These are phyloP conservation scores for Penaeus monodon DNA, from an alignment of 2,888 invertebrate genomes.

Conservation along the genomic window DNA sequence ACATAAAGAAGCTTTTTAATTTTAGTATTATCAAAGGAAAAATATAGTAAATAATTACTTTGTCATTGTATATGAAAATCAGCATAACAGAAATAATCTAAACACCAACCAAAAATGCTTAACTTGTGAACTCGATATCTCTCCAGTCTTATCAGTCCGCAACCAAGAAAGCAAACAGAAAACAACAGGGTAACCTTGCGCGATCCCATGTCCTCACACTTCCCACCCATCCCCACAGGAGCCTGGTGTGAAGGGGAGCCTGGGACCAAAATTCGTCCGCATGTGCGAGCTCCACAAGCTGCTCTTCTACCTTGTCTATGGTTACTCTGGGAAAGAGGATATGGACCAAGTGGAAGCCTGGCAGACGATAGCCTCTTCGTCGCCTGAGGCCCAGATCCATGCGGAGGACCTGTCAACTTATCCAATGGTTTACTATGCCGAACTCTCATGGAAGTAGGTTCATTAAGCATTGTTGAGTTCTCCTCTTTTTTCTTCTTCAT, in stretches of 20 bases:
- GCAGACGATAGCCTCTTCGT: conserved; percentile 23
- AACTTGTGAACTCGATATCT: too few species aligned
- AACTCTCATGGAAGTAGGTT: conserved; percentile 49
- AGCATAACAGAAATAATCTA: too few species aligned
- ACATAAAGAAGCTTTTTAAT: too few species aligned
- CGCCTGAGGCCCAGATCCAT: conserved; percentile 17
- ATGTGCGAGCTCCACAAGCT: conserved; percentile 79
- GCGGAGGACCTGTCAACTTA: conserved; percentile 32
- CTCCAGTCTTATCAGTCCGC: too few species aligned
- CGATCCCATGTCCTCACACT: not conserved
- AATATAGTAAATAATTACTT: too few species aligned
- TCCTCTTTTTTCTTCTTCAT: not conserved
- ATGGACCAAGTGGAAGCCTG: conserved; percentile 66
- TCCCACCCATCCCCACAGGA: conserved; percentile 56
- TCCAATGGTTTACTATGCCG: conserved; percentile 57
- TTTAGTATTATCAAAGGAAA: too few species aligned
- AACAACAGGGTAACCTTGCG: not conserved
- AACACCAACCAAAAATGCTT: too few species aligned
- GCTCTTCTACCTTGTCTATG: conserved; percentile 79
- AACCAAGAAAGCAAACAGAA: too few species aligned
- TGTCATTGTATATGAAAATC: too few species aligned
- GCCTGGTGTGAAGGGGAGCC: conserved; percentile 66
- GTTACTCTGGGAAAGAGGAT: conserved; percentile 71
- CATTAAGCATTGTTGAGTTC: conserved; percentile 25
- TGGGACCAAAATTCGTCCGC: conserved; percentile 78